phyloP scores from a whole-genome alignment of 2,888 invertebrate genomes.

The Bruchidius siliquastri region DNA sequence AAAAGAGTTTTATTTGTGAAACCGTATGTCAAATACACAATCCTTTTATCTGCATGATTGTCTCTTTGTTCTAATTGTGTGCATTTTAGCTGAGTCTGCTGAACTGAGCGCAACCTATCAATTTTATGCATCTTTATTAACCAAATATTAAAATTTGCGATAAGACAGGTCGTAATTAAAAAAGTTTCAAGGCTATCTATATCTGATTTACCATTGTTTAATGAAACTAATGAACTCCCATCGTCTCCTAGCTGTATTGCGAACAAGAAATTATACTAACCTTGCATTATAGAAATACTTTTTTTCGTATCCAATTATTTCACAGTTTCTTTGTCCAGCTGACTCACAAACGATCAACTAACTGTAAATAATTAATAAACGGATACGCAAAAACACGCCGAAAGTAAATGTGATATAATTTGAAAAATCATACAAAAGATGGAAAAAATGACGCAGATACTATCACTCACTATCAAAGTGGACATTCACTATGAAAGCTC shows the following conservation, averaged over 20 bases:
- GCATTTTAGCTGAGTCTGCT: too few relatives aligned
- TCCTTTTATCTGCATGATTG: too few relatives aligned
- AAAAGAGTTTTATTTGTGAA: too few relatives aligned
- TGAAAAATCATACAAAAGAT: not conserved
- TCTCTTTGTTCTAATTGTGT: too few relatives aligned
- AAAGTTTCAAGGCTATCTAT: conserved; percentile 4
- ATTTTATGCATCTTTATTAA: conserved; percentile 1
- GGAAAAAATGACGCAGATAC: not conserved
- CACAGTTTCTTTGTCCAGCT: conserved; percentile 17
- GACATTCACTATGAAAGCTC: too few relatives aligned
- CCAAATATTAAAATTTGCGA: not conserved
- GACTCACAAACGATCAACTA: conserved; percentile 20
- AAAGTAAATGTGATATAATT: not conserved
- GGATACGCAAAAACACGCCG: not conserved
- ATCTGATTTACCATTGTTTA: conserved; percentile 5
- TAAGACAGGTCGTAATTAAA: not conserved
- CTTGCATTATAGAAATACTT: conserved; percentile 23
- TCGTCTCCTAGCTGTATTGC: conserved; percentile 13
- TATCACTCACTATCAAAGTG: not conserved
- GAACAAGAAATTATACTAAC: conserved; percentile 24
- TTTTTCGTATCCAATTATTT: conserved; percentile 19
- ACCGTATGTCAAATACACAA: too few relatives aligned
- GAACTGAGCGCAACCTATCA: too few relatives aligned
- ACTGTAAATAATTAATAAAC: conserved; percentile 20
- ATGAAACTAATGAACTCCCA: conserved; percentile 4